Percentiles rank a stretch among this genome's conserved stretches.
phyloP scores from a whole-genome alignment of 92 coral and sea anemone species.

The Montipora capitata region DNA sequence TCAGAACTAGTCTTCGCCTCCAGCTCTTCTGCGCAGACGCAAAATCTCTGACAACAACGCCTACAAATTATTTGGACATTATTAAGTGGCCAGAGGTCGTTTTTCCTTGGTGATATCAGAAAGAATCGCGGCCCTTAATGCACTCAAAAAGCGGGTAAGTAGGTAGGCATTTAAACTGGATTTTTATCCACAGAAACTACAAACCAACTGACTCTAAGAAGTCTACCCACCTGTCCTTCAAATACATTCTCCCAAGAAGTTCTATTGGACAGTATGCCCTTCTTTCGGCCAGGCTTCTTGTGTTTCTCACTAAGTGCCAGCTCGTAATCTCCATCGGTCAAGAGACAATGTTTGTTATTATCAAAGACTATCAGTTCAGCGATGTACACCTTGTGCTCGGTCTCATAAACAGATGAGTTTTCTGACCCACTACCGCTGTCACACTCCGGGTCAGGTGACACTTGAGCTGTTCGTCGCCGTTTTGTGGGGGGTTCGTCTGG shows the following conservation, averaged over 20 bases:
- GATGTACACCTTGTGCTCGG: slow-evolving; percentile 81
- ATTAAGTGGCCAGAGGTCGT: too few relatives aligned
- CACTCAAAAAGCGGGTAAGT: too few relatives aligned
- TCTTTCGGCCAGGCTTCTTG: slow-evolving; percentile 90
- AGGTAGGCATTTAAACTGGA: too few relatives aligned
- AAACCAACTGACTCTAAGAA: neutral
- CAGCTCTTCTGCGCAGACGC: too few relatives aligned
- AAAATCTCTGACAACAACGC: too few relatives aligned
- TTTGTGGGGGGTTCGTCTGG: slow-evolving; percentile 91
- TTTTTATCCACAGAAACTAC: neutral
- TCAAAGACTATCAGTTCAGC: slow-evolving; percentile 98
- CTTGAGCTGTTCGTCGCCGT: slow-evolving; percentile 77
- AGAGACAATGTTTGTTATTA: slow-evolving; percentile 89
- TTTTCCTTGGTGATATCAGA: too few relatives aligned
- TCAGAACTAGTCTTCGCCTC: too few relatives aligned
- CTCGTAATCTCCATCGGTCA: slow-evolving; percentile 96
- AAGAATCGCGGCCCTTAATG: too few relatives aligned
- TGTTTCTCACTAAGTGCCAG: slow-evolving; percentile 92
- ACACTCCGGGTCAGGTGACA: slow-evolving; percentile 60
- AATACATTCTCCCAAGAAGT: slow-evolving; percentile 91
- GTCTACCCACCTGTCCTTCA: slow-evolving; percentile 87
- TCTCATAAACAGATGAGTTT: slow-evolving; percentile 58
- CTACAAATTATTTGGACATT: too few relatives aligned
- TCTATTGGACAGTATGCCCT: slow-evolving; percentile 88
- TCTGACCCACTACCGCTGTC: slow-evolving; percentile 75